Evolutionary conservation across 2,797 vertebrate genomes (phyloP).

Genomic region (Phoebastria nigripes): DNA sequence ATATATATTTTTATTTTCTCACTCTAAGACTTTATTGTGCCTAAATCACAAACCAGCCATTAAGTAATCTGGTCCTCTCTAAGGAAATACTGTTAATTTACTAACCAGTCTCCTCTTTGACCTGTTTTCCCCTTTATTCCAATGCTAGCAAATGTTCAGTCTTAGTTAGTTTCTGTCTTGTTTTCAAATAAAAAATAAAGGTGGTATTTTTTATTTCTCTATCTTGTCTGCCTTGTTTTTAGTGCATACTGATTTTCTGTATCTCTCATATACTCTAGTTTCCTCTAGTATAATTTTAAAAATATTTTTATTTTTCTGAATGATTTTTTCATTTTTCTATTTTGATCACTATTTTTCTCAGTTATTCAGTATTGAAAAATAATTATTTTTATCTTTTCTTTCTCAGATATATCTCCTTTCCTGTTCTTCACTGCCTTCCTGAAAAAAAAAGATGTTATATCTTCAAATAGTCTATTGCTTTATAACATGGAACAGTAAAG

Average conservation of each 20-base stretch:
- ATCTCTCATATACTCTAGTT: not conserved
- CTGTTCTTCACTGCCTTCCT: not conserved
- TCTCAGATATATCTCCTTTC: not conserved
- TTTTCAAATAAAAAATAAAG: not conserved
- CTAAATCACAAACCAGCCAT: not conserved
- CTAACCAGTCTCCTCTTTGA: not conserved
- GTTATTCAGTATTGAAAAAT: not conserved
- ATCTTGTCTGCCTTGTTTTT: not conserved
- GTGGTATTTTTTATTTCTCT: not conserved
- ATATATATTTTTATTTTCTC: not conserved
- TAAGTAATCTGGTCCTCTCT: not conserved
- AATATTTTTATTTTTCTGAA: not conserved
- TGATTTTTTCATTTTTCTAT: not conserved
- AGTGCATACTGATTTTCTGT: not conserved
- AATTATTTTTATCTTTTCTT: not conserved
- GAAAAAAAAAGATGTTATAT: not conserved
- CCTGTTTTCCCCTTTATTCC: not conserved
- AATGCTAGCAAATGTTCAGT: not conserved
- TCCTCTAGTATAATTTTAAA: not conserved
- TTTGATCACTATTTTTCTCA: not conserved
- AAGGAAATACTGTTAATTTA: not conserved
- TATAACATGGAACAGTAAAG: not conserved
- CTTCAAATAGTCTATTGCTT: not conserved
- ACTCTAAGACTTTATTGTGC: not conserved
- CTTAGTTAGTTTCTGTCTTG: not conserved